A percentile compares a stretch with the other conserved stretches of the same genome.
Evolutionary conservation across 1,140 invertebrate species (phyloP).

Genomic region (Chrysomallon squamiferum): DNA sequence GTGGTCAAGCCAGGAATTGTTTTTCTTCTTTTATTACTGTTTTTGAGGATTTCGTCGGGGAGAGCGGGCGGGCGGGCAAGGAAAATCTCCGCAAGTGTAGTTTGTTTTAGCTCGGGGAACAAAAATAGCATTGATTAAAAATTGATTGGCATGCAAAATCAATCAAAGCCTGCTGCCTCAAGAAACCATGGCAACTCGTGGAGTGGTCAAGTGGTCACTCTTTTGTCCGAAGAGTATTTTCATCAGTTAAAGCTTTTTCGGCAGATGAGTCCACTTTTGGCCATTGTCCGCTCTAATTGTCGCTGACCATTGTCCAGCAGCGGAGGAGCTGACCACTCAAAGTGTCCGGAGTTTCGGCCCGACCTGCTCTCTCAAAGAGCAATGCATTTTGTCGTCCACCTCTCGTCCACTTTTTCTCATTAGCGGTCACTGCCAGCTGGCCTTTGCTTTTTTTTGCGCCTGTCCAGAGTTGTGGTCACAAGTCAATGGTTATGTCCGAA

Average conservation of each 20-base stretch:
- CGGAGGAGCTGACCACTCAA: not conserved
- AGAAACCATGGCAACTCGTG: not conserved
- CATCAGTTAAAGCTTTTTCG: not conserved
- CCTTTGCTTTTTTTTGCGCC: not conserved
- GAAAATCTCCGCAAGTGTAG: not conserved
- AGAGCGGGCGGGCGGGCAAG: too few species aligned
- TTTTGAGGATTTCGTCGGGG: not conserved
- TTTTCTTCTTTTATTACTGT: not conserved
- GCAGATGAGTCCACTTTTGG: conserved; percentile 9
- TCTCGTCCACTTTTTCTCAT: not conserved
- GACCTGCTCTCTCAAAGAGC: not conserved
- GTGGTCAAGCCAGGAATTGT: not conserved
- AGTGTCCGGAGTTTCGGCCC: not conserved
- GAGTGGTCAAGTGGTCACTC: conserved; percentile 8
- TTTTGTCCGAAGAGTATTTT: conserved; percentile 2
- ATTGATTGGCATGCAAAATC: conserved; percentile 9
- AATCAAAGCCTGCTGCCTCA: not conserved
- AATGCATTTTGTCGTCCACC: not conserved
- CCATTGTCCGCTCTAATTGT: conserved; percentile 5
- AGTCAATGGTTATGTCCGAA: too few species aligned
- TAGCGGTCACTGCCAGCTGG: not conserved
- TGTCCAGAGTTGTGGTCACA: too few species aligned
- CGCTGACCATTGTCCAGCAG: conserved; percentile 10
- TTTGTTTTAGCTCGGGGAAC: conserved; percentile 12
- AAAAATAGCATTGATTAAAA: conserved; percentile 17